phyloP scores from a whole-genome alignment of 2,797 vertebrate species.

The Cryptoprocta ferox region DNA sequence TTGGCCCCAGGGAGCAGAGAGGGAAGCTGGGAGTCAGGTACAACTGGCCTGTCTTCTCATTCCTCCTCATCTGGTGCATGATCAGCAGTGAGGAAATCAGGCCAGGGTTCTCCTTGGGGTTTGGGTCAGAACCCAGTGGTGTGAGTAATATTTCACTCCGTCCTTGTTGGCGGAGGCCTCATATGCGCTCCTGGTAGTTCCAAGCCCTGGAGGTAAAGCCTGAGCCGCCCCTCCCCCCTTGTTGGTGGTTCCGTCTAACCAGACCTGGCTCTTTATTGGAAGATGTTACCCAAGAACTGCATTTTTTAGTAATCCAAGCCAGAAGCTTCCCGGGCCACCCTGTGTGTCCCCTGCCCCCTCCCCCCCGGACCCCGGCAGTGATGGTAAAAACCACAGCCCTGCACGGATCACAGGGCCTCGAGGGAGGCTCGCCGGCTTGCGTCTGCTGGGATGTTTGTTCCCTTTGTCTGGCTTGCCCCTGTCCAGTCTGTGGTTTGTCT shows the following conservation, averaged over 20 bases:
- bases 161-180: neutral
- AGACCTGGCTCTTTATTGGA: neutral
- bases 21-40: accelerated
- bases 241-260: neutral
- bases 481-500: neutral
- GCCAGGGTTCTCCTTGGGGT: neutral
- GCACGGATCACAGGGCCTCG: neutral
- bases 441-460: neutral
- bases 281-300: neutral
- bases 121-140: neutral
- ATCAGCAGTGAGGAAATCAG: neutral
- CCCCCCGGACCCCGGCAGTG: accelerated
- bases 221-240: accelerated
- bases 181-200: neutral
- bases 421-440: neutral
- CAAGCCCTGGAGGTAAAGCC: neutral
- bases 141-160: accelerated
- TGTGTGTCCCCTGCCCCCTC: too few species aligned
- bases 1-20: neutral
- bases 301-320: neutral
- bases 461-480: neutral
- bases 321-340: neutral
- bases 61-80: neutral
- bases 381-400: neutral
- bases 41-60: neutral